These are phyloP conservation scores for Hypotaenidia okinawae DNA, from an alignment of 2,797 vertebrate species.

Conservation along the genomic window DNA sequence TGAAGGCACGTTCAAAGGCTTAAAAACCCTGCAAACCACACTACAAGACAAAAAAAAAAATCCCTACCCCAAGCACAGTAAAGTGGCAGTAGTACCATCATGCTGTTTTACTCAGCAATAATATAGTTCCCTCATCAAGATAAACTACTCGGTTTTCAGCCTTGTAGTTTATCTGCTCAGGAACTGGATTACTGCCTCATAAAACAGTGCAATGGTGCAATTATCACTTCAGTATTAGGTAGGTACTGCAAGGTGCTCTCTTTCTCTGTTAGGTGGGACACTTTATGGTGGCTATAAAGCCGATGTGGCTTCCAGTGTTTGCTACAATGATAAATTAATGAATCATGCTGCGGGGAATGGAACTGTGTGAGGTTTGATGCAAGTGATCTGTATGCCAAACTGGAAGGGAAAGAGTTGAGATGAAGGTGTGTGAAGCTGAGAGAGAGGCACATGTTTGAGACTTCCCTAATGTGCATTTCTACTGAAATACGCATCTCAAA, in stretches of 20 bases:
- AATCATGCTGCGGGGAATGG: slow-evolving; percentile 18
- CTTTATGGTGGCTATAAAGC: slow-evolving; percentile 68
- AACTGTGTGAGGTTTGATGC: not conserved
- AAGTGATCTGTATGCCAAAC: not conserved
- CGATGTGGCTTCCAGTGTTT: slow-evolving; percentile 57
- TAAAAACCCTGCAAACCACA: not conserved
- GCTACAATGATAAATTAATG: slow-evolving; percentile 52
- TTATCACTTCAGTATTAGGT: slow-evolving; percentile 66
- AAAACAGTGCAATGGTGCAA: slow-evolving; percentile 71
- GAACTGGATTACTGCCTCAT: slow-evolving; percentile 68
- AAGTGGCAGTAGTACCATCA: not conserved
- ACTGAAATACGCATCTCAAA: not conserved
- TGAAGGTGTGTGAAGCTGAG: not conserved
- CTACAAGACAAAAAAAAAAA: not conserved
- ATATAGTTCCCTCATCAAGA: slow-evolving; percentile 25
- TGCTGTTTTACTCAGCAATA: slow-evolving; percentile 3
- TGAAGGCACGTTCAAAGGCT: not conserved
- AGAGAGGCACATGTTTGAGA: not conserved
- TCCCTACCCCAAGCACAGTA: not conserved
- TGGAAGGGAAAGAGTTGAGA: not conserved
- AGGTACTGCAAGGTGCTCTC: slow-evolving; percentile 57
- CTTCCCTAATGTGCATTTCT: not conserved
- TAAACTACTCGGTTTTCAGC: slow-evolving; percentile 59
- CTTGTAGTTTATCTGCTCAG: slow-evolving; percentile 67
- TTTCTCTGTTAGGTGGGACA: slow-evolving; percentile 41